Percentiles rank a stretch among this genome's conserved stretches.
phyloP scores from a whole-genome alignment of 2,113 vertebrate species.

The Columba janthina region DNA sequence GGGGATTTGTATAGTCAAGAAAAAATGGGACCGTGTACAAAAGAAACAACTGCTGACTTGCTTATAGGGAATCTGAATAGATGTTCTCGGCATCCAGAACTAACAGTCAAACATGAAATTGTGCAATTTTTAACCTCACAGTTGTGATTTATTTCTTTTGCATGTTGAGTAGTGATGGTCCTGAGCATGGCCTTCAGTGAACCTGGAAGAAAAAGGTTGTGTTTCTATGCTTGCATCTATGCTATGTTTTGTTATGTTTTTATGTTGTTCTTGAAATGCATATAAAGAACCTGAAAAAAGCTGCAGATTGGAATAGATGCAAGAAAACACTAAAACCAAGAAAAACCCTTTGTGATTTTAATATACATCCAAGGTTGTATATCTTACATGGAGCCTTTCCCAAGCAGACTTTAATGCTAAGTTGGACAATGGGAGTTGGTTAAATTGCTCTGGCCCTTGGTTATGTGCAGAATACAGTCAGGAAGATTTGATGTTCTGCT shows the following conservation, averaged over 20 bases:
- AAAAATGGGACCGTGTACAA: slow-evolving; percentile 1
- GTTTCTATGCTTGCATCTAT: background rate
- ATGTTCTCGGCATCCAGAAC: slow-evolving; percentile 32
- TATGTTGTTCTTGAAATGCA: slow-evolving; percentile 17
- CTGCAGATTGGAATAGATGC: background rate
- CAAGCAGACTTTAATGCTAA: background rate
- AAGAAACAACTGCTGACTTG: slow-evolving; percentile 59
- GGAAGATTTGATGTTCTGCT: background rate
- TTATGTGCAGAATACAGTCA: background rate
- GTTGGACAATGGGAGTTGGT: background rate
- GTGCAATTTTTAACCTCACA: slow-evolving; percentile 30
- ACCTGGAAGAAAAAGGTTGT: background rate
- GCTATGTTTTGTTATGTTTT: background rate
- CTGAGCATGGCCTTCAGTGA: background rate
- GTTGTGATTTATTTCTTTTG: slow-evolving; percentile 17
- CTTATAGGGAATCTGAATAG: slow-evolving; percentile 8
- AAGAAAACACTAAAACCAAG: background rate
- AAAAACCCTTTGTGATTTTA: background rate
- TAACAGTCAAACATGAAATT: background rate
- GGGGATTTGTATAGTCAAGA: slow-evolving; percentile 51
- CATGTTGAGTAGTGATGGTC: background rate
- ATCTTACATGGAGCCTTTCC: background rate
- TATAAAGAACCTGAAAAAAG: background rate
- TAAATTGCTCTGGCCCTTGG: background rate
- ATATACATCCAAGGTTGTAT: background rate